These are phyloP conservation scores for Megamerina dolium DNA, from an alignment of 2,888 invertebrate species.

Conservation along the genomic window DNA sequence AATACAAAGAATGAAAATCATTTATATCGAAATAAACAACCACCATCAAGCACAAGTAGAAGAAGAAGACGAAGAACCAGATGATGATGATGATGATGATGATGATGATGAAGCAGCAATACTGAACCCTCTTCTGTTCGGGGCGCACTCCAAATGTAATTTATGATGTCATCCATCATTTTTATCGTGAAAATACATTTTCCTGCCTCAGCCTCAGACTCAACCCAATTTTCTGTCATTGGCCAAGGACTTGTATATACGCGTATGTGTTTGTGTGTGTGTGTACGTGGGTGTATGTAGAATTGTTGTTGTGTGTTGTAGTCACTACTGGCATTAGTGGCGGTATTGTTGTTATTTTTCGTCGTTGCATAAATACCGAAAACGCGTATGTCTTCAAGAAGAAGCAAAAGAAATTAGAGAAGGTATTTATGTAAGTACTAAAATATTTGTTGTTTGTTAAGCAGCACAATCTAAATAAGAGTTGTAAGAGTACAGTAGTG, in stretches of 20 bases:
- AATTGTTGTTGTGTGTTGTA: no score
- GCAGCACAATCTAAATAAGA: no score
- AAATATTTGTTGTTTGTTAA: no score
- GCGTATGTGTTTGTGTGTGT: no score
- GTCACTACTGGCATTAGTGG: background rate
- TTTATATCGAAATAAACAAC: slow-evolving; percentile 50
- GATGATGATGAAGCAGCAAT: no score
- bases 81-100: no score
- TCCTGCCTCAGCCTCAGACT: slow-evolving; percentile 34
- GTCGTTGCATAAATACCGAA: background rate
- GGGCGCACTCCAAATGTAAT: slow-evolving; percentile 47
- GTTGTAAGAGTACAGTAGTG: no score
- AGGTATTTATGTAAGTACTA: slow-evolving; percentile 28
- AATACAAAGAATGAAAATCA: slow-evolving; percentile 12
- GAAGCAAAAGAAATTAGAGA: slow-evolving; percentile 38
- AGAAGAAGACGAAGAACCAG: no score
- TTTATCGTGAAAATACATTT: slow-evolving; percentile 51
- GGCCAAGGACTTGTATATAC: slow-evolving; percentile 44
- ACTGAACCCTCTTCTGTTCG: slow-evolving; percentile 48
- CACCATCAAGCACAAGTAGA: no score
- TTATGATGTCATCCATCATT: slow-evolving; percentile 51
- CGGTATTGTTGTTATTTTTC: background rate
- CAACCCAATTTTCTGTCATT: slow-evolving; percentile 44
- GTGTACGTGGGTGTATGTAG: no score
- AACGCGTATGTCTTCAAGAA: background rate